A percentile compares a stretch with the other conserved stretches of the same genome.
These are phyloP conservation scores for Isaurus tuberculatus DNA, from an alignment of 92 coral and sea anemone species.

Conservation along the genomic window DNA sequence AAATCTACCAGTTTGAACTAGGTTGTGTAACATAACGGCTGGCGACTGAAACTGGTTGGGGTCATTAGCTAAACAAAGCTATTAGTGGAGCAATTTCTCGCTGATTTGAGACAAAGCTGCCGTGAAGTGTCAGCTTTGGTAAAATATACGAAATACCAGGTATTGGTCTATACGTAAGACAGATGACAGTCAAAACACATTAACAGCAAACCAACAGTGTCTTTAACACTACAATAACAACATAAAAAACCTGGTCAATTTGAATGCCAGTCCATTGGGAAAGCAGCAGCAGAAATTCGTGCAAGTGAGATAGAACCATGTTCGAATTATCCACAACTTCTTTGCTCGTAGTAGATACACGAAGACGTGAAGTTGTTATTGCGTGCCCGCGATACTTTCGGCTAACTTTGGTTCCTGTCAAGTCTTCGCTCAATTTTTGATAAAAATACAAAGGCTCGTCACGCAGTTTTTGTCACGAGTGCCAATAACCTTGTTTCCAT, in stretches of 20 bases:
- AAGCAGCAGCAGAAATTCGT: background rate
- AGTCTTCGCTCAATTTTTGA: background rate
- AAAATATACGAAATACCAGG: background rate
- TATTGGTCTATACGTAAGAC: background rate
- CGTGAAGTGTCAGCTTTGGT: background rate
- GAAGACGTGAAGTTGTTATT: background rate
- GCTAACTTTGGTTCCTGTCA: background rate
- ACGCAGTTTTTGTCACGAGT: background rate
- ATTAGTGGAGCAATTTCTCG: background rate
- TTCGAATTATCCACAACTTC: background rate
- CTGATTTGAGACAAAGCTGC: background rate
- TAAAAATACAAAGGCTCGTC: background rate
- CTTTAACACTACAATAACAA: background rate
- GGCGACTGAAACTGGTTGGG: background rate
- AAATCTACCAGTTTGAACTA: background rate
- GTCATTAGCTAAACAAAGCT: background rate
- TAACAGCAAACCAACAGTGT: background rate
- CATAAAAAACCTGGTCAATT: constrained; percentile 21
- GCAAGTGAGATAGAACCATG: constrained; percentile 12
- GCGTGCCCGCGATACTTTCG: constrained; percentile 38
- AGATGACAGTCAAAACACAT: background rate
- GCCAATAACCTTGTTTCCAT: background rate
- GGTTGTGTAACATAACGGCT: background rate
- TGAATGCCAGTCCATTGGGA: constrained; percentile 31
- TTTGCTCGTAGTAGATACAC: background rate